Evolutionary conservation across 2,797 vertebrate genomes (phyloP).

Genomic region (Malacoctenus gilli): DNA sequence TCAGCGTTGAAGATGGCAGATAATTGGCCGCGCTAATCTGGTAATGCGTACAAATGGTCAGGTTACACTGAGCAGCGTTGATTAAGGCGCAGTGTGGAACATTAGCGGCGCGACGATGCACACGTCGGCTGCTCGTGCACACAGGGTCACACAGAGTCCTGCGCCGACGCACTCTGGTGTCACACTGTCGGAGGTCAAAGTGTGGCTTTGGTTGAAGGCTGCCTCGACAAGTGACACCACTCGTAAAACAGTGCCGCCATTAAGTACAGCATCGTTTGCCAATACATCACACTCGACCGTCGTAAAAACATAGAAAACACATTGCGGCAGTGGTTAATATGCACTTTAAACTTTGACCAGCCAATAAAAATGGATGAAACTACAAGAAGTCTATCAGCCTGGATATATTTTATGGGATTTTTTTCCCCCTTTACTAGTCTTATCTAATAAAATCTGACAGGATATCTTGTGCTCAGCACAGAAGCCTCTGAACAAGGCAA

Average conservation of each 20-base stretch:
- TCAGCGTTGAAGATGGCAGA: constrained; percentile 72
- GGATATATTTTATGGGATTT: constrained; percentile 70
- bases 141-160: constrained; percentile 2
- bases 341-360: constrained; percentile 79
- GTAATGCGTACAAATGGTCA: constrained; percentile 74
- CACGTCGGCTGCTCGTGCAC: constrained; percentile 1
- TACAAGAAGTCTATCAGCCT: constrained; percentile 71
- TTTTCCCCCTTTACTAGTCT: constrained; percentile 41
- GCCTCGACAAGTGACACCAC: constrained; percentile 66
- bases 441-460: constrained; percentile 73
- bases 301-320: constrained; percentile 77
- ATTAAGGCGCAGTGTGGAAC: constrained; percentile 59
- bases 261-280: constrained; percentile 73
- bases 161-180: constrained; percentile 37
- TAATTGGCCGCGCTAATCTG: constrained; percentile 70
- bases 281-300: constrained; percentile 68
- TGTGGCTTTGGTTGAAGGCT: constrained; percentile 45
- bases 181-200: constrained; percentile 65
- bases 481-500: constrained; percentile 22
- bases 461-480: constrained; percentile 27
- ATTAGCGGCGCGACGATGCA: constrained; percentile 39
- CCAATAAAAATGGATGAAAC: constrained; percentile 78
- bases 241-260: constrained; percentile 80
- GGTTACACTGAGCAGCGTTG: constrained; percentile 66
- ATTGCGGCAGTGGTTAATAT: constrained; percentile 64